These are phyloP conservation scores for Megastigmus dorsalis DNA, from an alignment of 2,888 invertebrate genomes.

Conservation along the genomic window DNA sequence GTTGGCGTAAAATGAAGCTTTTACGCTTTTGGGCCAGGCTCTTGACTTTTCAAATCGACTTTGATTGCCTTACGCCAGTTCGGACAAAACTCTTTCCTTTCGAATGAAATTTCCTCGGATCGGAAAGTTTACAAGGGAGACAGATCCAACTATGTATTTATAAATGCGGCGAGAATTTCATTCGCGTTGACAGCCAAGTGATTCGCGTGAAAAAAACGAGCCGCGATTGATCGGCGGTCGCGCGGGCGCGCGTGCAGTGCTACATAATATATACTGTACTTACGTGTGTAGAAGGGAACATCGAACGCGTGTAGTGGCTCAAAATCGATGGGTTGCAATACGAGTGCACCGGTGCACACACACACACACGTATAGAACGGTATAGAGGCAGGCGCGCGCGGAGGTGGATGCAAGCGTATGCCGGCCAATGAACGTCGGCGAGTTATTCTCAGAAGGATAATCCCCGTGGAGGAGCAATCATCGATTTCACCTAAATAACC, in stretches of 20 bases:
- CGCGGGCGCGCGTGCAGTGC: neutral
- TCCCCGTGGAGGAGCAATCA: slow-evolving; percentile 2
- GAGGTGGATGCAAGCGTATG: neutral
- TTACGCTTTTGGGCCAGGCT: too few relatives aligned
- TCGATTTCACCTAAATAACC: slow-evolving; percentile 32
- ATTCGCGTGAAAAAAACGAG: slow-evolving; percentile 1
- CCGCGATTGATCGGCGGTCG: slow-evolving; percentile 23
- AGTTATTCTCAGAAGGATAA: slow-evolving; percentile 23
- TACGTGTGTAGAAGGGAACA: too few relatives aligned
- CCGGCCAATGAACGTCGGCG: neutral
- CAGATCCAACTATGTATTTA: too few relatives aligned
- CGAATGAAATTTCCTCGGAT: too few relatives aligned
- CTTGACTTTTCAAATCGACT: too few relatives aligned
- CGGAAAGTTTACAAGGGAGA: neutral
- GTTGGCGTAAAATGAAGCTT: too few relatives aligned
- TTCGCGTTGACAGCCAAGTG: neutral
- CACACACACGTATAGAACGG: too few relatives aligned
- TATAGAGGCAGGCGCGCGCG: too few relatives aligned
- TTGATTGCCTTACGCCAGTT: too few relatives aligned
- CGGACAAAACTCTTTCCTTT: too few relatives aligned
- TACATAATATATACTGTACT: neutral
- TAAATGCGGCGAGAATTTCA: neutral
- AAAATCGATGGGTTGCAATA: slow-evolving; percentile 8
- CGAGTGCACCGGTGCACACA: neutral
- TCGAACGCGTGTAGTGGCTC: neutral